Evolutionary conservation across 2,113 vertebrate species (phyloP), one percentile per base, ranked within the genome.

Genomic region (Drymodes brunneopygia): DNA sequence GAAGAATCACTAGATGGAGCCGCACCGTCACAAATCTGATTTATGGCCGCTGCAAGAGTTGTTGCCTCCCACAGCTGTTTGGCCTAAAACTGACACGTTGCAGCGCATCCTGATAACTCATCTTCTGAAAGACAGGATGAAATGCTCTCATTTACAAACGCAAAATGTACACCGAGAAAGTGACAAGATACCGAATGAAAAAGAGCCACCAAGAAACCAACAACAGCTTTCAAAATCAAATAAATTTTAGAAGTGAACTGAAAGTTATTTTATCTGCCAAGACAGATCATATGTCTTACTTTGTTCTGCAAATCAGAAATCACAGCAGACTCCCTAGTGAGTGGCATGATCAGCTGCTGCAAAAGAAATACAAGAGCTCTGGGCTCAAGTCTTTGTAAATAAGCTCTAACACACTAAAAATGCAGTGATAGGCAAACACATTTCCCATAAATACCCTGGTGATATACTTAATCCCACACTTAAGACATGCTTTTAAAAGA

Each of bases 1-100:
- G 23, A 90, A 61, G 4, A 12, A 28, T 72, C 97, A 88, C 96
- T 82, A 94, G 97, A 96, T 97, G 97, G 97, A 78, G 95, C 87
- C 66, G 85, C 85, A 73, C 21, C 65, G 92, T 82, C 92, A 93
- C 77, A 86, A 96, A 97, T 95, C 89, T 96, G 96, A 97, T 96
- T 97, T 97, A 97, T 82, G 80, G 75, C 42, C 3, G 3, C 24
- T 11, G 8, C 5, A 53, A 64, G 51, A 35, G 38, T 20, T 35
- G 22, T 12, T 33, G 29, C 15, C 18, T 77, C 12, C 10, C 22
- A 4, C 7, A 17, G 35, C 12, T 45, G 33, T 38, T 70, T 42
- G 61, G 58, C 53, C 66, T 73, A 23, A 85, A 90, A 48, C 51
- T 35, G 75, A 88, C 51, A 47, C 2, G 15, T 78, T 80, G 9